These are phyloP conservation scores for Trachelus stipa DNA, from an alignment of 2,888 invertebrate genomes.

Conservation along the genomic window DNA sequence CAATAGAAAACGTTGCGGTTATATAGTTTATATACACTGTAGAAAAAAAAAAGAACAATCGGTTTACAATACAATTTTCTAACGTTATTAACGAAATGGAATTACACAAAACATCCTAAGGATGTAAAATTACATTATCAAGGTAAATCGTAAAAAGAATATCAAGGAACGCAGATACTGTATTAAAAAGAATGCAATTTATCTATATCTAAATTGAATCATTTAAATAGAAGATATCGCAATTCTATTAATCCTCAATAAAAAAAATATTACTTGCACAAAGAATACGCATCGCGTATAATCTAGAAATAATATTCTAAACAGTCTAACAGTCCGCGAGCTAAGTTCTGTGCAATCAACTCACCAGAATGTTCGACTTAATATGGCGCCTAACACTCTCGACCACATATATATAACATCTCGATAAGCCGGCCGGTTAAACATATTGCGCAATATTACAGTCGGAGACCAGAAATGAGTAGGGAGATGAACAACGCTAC, in stretches of 20 bases:
- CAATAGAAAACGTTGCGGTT: not conserved
- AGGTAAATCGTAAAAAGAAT: not conserved
- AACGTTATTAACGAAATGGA: not conserved
- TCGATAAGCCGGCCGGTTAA: no score
- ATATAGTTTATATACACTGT: not conserved
- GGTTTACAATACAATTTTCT: not conserved
- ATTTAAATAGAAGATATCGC: not conserved
- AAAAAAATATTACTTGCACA: not conserved
- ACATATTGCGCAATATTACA: no score
- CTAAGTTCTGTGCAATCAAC: not conserved
- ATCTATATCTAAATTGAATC: not conserved
- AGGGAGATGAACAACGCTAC: no score
- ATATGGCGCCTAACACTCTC: no score
- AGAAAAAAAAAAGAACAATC: not conserved
- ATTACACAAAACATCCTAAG: not conserved
- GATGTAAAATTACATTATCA: not conserved
- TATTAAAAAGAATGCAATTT: not conserved
- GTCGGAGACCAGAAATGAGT: no score
- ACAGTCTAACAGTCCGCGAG: not conserved
- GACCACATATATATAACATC: no score
- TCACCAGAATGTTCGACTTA: not conserved
- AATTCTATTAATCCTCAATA: not conserved
- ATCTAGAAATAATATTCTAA: not conserved
- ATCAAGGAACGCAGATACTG: not conserved
- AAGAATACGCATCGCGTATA: not conserved